Percentiles rank a stretch among this genome's conserved stretches.
Evolutionary conservation across 2,888 invertebrate genomes (phyloP).

Genomic region (Homarus gammarus): DNA sequence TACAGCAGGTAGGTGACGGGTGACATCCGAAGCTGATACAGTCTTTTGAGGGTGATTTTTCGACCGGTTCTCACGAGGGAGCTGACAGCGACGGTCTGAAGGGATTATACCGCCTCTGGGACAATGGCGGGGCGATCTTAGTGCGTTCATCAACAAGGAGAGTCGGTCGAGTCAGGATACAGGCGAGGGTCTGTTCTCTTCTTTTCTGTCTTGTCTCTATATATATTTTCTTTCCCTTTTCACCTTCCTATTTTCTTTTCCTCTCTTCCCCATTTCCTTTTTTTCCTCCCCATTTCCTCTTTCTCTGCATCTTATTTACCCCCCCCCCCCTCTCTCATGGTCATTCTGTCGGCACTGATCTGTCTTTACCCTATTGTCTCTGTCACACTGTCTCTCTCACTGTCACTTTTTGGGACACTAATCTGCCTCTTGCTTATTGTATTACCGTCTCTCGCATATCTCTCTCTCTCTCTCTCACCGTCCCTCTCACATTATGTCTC

Average conservation of each 20-base stretch:
- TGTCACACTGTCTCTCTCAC: no score
- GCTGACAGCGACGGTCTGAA: slow-evolving; percentile 38
- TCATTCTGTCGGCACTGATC: no score
- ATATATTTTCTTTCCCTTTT: no score
- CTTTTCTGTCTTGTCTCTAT: no score
- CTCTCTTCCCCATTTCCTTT: no score
- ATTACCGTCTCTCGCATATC: neutral
- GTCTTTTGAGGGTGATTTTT: slow-evolving; percentile 45
- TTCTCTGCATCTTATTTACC: no score
- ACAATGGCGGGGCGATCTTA: neutral
- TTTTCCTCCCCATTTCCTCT: no score
- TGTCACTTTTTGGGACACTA: neutral
- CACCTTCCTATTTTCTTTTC: no score
- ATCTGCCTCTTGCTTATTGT: neutral
- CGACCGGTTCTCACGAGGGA: slow-evolving; percentile 7
- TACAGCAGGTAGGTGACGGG: slow-evolving; percentile 55
- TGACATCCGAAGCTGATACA: slow-evolving; percentile 51
- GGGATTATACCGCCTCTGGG: slow-evolving; percentile 42
- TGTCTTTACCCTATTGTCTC: no score
- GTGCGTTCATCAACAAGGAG: neutral
- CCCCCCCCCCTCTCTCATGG: no score
- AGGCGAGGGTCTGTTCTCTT: neutral
- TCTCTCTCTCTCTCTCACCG: neutral
- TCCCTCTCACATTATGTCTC: no score
- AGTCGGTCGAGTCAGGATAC: neutral